Conservation (phyloP, 2,797 vertebrate genomes). For the Alcedo quadribrachys region DNA sequence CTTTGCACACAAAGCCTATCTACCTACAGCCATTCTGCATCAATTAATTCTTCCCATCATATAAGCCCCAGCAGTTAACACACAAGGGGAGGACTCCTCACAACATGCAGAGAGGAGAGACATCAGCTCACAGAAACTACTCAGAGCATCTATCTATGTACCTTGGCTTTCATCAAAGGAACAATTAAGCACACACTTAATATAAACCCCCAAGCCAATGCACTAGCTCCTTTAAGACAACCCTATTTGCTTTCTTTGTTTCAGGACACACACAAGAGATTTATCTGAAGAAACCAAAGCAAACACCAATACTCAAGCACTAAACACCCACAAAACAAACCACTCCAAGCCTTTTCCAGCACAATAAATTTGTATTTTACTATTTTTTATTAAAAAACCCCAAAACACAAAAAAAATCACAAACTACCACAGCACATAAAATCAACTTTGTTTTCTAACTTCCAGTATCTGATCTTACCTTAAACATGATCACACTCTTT, state of each 20-base stretch:
- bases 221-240: background rate
- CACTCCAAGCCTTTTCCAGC: background rate
- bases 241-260: slow-evolving; percentile 3
- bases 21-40: background rate
- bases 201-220: background rate
- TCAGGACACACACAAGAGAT: background rate
- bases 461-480: background rate
- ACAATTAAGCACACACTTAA: background rate
- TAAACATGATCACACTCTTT: fast-evolving
- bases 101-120: background rate
- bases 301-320: background rate
- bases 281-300: background rate
- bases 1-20: background rate
- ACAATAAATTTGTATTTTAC: background rate
- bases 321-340: background rate
- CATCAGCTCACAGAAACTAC: background rate
- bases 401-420: background rate
- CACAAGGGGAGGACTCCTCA: background rate
- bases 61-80: background rate
- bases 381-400: too few relatives aligned
- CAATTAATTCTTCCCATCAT: background rate
- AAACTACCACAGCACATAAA: fast-evolving
- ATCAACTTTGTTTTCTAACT: fast-evolving
- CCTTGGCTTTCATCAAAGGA: background rate
- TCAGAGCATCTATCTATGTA: background rate